Percentiles rank a stretch among this genome's conserved stretches.
These are phyloP conservation scores for Orientallactaga bullata DNA, from an alignment of 2,113 vertebrate genomes.

Conservation along the genomic window DNA sequence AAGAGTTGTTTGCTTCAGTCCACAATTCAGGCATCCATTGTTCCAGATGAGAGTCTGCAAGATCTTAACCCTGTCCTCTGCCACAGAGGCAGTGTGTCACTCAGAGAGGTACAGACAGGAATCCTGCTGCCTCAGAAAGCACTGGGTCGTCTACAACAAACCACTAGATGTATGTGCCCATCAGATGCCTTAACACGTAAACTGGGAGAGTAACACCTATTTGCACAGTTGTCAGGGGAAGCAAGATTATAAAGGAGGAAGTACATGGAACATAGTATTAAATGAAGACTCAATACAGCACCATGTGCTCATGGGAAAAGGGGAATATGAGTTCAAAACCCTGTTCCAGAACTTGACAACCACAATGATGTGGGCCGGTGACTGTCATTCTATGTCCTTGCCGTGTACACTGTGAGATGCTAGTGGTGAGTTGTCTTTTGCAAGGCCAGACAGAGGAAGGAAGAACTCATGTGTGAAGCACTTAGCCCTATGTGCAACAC, in stretches of 20 bases:
- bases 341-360: not conserved
- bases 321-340: not conserved
- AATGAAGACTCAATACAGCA: not conserved
- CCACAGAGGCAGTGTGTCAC: not conserved
- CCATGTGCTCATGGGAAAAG: not conserved
- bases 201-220: not conserved
- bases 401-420: not conserved
- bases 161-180: not conserved
- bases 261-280: not conserved
- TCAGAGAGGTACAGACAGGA: rapidly evolving
- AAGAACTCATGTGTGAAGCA: not conserved
- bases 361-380: not conserved
- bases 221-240: not conserved
- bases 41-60: not conserved
- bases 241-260: not conserved
- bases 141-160: not conserved
- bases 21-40: not conserved
- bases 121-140: not conserved
- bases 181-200: not conserved
- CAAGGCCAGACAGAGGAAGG: not conserved
- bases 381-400: not conserved
- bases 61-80: not conserved
- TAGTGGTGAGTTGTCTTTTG: not conserved
- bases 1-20: not conserved
- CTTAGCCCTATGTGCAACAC: not conserved